Base-by-base conservation (phyloP, 2,888 invertebrate genomes). In the Agrochola lychnidis region DNA sequence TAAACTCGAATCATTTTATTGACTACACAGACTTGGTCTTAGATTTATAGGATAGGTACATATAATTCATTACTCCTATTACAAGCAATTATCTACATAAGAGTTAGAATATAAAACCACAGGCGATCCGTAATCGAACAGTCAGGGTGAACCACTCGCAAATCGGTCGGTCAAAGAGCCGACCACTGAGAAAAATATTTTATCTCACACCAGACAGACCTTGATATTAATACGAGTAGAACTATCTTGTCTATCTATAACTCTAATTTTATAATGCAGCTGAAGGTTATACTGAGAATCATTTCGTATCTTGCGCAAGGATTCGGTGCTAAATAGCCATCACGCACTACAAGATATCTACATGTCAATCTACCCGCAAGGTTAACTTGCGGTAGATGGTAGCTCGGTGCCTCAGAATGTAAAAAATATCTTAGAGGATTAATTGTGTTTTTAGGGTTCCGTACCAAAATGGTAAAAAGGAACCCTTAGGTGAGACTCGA, bases 91-190 rank as follows among this genome's bases (percentile, higher is more conserved):
- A 62, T n/a, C 4, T 63, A 12, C 30, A 56, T 16, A 42, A 30
- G 19, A 42, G 22, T 42, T 67, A 51, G 48, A 81, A 61, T 45
- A 67, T 74, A 25, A 74, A 62, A 70, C 63, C 45, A 22, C 68
- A 51, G 19, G 36, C 63, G 45, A 53, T 36, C 45, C 2, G 22
- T 56, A 61, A 59, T 42, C 22, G 16, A 22, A 4, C 14, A 19
- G 64, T 48, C 59, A 66, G 40, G 66, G 75, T 67, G 40, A 79
- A 56, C 67, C n/a, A 7, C 66, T 67, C 16, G 75, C 75, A 4
- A n/a, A 36, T 7, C 22, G 22, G 25, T 25, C 57, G 75, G 67
- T 73, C 81, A 75, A 80, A 82, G 79, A 80, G 79, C 82, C 48
- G 48, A 42, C 19, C n/a, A 66, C 42, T 19, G n/a, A 14, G 64